Evolutionary conservation across 2,797 vertebrate genomes (phyloP).

Genomic region (Rhinichthys osculus): DNA sequence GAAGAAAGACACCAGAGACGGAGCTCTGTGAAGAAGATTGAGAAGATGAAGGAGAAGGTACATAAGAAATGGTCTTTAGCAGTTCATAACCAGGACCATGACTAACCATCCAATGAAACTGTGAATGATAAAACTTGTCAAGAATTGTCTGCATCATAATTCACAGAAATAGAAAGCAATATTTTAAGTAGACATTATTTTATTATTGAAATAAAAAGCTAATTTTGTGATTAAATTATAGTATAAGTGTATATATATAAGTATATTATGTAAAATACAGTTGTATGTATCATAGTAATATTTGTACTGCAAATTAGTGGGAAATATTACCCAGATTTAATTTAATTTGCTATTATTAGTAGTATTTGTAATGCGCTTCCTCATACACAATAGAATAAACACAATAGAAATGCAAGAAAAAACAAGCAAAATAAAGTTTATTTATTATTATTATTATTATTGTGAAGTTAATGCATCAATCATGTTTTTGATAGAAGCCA

Average conservation of each 20-base stretch:
- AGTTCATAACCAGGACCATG: background rate
- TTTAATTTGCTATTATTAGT: background rate
- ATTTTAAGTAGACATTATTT: background rate
- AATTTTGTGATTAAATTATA: background rate
- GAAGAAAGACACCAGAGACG: constrained; percentile 93
- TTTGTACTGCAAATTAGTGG: background rate
- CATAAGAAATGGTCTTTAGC: background rate
- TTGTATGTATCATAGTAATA: background rate
- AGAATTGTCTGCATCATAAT: background rate
- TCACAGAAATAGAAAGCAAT: background rate
- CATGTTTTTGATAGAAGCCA: background rate
- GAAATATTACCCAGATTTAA: background rate
- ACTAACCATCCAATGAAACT: background rate
- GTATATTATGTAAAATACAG: background rate
- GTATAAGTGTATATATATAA: too few species aligned
- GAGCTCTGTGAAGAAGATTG: constrained; percentile 97
- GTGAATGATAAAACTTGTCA: background rate
- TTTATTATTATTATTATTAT: background rate
- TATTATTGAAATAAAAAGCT: background rate
- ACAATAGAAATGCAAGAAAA: background rate
- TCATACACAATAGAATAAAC: background rate
- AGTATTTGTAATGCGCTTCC: background rate
- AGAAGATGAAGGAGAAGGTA: constrained; percentile 99
- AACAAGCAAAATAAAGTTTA: background rate
- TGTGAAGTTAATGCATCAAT: background rate